Conservation (phyloP, 1,140 invertebrate species). For the Octopus sinensis region DNA sequence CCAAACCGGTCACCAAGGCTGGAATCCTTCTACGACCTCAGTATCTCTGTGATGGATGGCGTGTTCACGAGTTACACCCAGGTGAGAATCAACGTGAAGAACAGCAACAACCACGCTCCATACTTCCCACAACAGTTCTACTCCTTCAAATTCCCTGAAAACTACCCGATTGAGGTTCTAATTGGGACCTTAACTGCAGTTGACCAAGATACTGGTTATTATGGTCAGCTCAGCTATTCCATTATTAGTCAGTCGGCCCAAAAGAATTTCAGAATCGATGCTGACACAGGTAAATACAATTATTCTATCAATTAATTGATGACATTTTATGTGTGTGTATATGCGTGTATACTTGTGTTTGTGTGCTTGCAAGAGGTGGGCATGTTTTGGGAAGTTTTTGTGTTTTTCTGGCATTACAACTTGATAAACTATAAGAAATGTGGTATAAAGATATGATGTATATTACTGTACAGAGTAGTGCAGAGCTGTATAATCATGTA, state of each 20-base stretch:
- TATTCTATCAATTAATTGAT: neutral
- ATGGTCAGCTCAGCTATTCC: slow-evolving; percentile 74
- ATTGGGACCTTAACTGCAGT: slow-evolving; percentile 64
- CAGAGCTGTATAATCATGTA: too few species aligned
- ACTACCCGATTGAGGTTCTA: slow-evolving; percentile 51
- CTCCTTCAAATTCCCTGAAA: slow-evolving; percentile 63
- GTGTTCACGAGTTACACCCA: slow-evolving; percentile 58
- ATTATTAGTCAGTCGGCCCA: slow-evolving; percentile 76
- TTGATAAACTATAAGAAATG: too few species aligned
- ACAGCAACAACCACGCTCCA: slow-evolving; percentile 77
- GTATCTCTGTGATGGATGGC: slow-evolving; percentile 55
- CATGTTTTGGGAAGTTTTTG: too few species aligned
- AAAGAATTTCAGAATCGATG: slow-evolving; percentile 77
- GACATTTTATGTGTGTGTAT: too few species aligned
- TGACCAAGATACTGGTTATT: slow-evolving; percentile 78
- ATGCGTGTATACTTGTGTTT: too few species aligned
- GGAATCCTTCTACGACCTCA: slow-evolving; percentile 56
- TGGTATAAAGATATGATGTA: too few species aligned
- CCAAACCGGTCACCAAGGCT: slow-evolving; percentile 69
- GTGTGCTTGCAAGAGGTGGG: too few species aligned
- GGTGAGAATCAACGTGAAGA: slow-evolving; percentile 67
- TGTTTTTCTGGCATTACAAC: too few species aligned
- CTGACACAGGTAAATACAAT: slow-evolving; percentile 59
- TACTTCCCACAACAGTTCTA: slow-evolving; percentile 73
- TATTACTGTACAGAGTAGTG: too few species aligned